These are phyloP conservation scores for Centruroides vittatus DNA, from an alignment of 1,140 invertebrate genomes.

Conservation along the genomic window DNA sequence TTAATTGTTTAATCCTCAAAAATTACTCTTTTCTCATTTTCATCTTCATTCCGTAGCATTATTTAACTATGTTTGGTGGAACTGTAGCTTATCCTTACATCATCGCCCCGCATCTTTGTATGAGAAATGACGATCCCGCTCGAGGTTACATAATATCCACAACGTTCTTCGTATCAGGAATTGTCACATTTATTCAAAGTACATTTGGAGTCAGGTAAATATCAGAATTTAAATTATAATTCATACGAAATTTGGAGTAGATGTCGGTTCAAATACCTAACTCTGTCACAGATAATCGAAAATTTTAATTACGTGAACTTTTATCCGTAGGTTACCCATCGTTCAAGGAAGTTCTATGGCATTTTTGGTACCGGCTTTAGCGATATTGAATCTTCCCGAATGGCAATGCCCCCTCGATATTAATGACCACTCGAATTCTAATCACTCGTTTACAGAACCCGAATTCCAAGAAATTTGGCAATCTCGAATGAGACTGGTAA, in stretches of 20 bases:
- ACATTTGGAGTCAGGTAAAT: constrained; percentile 60
- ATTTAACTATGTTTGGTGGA: constrained; percentile 72
- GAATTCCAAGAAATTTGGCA: constrained; percentile 55
- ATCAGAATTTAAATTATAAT: neutral
- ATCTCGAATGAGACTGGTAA: constrained; percentile 52
- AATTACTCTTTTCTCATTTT: no score
- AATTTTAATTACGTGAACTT: no score
- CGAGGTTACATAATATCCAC: constrained; percentile 67
- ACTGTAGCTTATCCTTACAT: constrained; percentile 74
- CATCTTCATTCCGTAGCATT: constrained; percentile 44
- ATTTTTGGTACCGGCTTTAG: constrained; percentile 68
- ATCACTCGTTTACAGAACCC: constrained; percentile 26
- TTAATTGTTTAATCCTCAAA: no score
- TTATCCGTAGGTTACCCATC: constrained; percentile 42
- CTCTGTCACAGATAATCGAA: no score
- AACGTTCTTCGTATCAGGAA: constrained; percentile 73
- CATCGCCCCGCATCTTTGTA: constrained; percentile 61
- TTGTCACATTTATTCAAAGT: constrained; percentile 63
- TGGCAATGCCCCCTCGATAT: constrained; percentile 54
- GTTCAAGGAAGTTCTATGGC: constrained; percentile 70
- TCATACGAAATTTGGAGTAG: neutral
- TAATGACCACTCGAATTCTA: constrained; percentile 25
- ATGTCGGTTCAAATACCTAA: neutral
- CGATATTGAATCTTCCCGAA: constrained; percentile 56
- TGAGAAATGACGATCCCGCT: constrained; percentile 60